Percentiles rank a stretch among this genome's conserved stretches.
phyloP scores from a whole-genome alignment of 2,113 vertebrate genomes.

The Cygnus atratus region DNA sequence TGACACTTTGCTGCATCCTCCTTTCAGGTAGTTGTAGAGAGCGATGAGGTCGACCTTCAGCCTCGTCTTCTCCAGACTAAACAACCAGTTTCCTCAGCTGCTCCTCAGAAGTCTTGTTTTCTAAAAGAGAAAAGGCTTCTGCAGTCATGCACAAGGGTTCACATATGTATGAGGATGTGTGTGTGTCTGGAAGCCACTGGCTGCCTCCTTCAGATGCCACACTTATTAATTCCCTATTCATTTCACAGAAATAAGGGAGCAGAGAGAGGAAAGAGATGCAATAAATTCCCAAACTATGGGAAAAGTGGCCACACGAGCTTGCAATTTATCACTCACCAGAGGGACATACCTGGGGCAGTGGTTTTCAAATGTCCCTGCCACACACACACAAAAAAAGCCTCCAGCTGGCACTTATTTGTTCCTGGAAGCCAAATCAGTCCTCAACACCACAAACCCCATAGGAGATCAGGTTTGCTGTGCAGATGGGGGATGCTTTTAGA shows the following conservation, averaged over 20 bases:
- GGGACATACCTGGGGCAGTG: background rate
- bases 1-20: no score
- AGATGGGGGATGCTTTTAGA: background rate
- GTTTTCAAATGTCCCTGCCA: background rate
- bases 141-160: background rate
- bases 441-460: background rate
- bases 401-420: background rate
- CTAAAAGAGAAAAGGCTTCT: background rate
- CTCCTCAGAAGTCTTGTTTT: no score
- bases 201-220: background rate
- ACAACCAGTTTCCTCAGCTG: no score
- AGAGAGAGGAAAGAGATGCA: background rate
- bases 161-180: rapidly evolving
- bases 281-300: background rate
- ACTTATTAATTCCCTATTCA: background rate
- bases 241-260: background rate
- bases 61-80: no score
- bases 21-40: no score
- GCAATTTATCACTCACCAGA: background rate
- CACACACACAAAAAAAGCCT: background rate
- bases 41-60: no score
- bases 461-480: background rate
- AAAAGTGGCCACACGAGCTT: background rate
- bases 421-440: background rate
- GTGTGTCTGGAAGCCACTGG: background rate